A percentile compares a stretch with the other conserved stretches of the same genome.
These are phyloP conservation scores for Cotesia congregata DNA, from an alignment of 2,888 invertebrate genomes.

Conservation along the genomic window DNA sequence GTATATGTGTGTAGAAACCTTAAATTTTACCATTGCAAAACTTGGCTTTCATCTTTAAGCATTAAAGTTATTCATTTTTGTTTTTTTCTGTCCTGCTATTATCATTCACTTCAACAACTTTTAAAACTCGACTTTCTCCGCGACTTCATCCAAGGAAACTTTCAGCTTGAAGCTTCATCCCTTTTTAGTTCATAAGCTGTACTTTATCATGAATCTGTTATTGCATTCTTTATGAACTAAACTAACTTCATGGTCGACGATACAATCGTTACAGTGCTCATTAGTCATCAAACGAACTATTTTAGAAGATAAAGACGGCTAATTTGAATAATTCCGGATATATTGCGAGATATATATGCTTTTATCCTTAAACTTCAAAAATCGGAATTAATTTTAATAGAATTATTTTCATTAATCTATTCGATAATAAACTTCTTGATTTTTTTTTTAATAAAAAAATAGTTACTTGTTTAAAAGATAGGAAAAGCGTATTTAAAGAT, in stretches of 20 bases:
- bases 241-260: slow-evolving; percentile 1
- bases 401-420: no score
- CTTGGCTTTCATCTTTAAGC: not conserved
- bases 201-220: not conserved
- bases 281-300: not conserved
- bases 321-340: not conserved
- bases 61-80: not conserved
- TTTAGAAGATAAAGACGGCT: not conserved
- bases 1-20: slow-evolving; percentile 34
- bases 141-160: slow-evolving; percentile 15
- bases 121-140: slow-evolving; percentile 4
- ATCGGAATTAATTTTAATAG: no score
- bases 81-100: slow-evolving; percentile 12
- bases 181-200: slow-evolving; percentile 6
- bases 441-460: no score
- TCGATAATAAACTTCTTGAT: no score
- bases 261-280: not conserved
- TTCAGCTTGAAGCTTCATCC: slow-evolving; percentile 13
- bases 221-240: slow-evolving; percentile 10
- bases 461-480: no score
- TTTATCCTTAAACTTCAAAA: no score
- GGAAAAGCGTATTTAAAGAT: no score
- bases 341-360: not conserved
- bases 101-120: not conserved
- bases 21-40: slow-evolving; percentile 37